Conservation (phyloP, 2,113 vertebrate genomes). For the Melanocharis versteri region DNA sequence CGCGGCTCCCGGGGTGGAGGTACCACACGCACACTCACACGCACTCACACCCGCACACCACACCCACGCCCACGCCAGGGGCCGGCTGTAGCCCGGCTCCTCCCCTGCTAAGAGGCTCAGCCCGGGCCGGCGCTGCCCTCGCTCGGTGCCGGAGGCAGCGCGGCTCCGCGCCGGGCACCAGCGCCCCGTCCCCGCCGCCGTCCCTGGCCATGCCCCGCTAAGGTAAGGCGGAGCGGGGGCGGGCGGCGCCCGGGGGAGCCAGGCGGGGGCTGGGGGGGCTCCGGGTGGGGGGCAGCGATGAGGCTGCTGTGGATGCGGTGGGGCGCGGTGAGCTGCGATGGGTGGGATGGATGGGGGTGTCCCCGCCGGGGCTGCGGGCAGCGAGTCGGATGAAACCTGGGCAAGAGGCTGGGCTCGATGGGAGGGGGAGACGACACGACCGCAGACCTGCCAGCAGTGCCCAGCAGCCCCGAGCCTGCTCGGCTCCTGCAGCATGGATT, state of each 20-base stretch:
- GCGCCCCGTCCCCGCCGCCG: background rate
- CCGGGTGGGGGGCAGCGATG: background rate
- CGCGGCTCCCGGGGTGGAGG: fast-evolving
- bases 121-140: constrained; percentile 4
- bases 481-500: constrained; percentile 12
- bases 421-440: background rate
- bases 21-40: fast-evolving
- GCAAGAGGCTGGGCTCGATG: background rate
- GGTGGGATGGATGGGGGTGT: background rate
- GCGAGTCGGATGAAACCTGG: background rate
- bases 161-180: background rate
- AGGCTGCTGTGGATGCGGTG: background rate
- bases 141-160: background rate
- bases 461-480: background rate
- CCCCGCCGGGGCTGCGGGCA: background rate
- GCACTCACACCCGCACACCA: background rate
- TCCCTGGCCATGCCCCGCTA: background rate
- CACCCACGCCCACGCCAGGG: background rate
- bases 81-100: constrained; percentile 33
- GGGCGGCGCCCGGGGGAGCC: background rate
- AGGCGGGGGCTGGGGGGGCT: background rate
- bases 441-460: background rate
- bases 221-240: background rate
- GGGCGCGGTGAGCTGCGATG: background rate
- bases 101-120: constrained; percentile 50